Evolutionary conservation across 2,797 vertebrate genomes (phyloP).

Genomic region (Pempheris klunzingeri): DNA sequence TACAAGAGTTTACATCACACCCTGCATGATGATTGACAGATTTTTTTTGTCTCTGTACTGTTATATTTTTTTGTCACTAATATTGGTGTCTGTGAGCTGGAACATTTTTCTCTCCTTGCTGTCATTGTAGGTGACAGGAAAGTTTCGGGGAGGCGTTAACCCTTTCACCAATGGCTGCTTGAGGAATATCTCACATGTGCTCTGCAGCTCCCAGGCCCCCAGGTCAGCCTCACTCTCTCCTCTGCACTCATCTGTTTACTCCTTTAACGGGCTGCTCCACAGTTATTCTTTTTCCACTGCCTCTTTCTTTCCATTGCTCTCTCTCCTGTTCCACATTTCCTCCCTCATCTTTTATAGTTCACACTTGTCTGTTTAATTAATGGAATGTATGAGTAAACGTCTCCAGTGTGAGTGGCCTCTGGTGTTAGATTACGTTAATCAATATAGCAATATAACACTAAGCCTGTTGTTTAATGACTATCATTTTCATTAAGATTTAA

Average conservation of each 20-base stretch:
- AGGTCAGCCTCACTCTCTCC: constrained; percentile 83
- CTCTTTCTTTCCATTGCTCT: constrained; percentile 43
- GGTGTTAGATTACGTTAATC: constrained; percentile 6
- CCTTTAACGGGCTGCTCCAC: constrained; percentile 15
- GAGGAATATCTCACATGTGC: constrained; percentile 94
- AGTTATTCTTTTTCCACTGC: constrained; percentile 41
- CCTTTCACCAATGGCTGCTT: constrained; percentile 96
- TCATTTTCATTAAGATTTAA: neutral
- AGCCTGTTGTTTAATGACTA: neutral
- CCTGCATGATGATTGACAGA: neutral
- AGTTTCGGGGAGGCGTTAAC: constrained; percentile 97
- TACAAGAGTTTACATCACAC: neutral
- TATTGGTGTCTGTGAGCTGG: neutral
- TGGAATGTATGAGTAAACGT: constrained; percentile 31
- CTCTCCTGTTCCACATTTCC: constrained; percentile 22
- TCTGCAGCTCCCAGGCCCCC: constrained; percentile 96
- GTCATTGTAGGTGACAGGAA: constrained; percentile 92
- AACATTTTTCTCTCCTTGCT: neutral
- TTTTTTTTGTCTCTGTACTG: neutral
- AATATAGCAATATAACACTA: neutral
- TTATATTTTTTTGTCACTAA: neutral
- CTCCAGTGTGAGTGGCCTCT: neutral
- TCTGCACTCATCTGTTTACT: constrained; percentile 27
- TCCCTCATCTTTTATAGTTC: constrained; percentile 29
- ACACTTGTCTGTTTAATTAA: constrained; percentile 30